These are phyloP conservation scores for Okapia johnstoni DNA, from an alignment of 2,113 vertebrate species.

Conservation along the genomic window DNA sequence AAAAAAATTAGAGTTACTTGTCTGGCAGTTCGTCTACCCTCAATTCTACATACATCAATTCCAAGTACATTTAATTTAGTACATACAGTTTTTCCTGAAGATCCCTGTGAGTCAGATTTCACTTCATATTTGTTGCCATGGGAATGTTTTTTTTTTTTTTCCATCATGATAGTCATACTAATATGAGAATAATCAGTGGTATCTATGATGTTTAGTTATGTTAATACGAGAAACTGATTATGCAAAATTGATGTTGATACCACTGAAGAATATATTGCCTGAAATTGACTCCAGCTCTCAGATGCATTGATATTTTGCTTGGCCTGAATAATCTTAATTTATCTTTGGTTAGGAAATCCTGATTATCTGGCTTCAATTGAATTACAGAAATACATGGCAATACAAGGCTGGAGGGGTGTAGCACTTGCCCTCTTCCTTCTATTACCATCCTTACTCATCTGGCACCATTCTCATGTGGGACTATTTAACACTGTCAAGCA, in stretches of 20 bases:
- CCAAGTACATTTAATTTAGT: neutral
- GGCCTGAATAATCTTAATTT: neutral
- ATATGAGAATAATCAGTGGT: neutral
- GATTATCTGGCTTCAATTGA: neutral
- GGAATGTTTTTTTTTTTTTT: neutral
- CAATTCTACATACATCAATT: neutral
- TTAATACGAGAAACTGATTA: neutral
- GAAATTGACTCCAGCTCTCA: neutral
- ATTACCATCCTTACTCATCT: neutral
- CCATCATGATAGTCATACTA: neutral
- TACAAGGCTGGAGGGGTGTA: neutral
- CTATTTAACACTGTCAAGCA: neutral
- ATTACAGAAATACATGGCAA: neutral
- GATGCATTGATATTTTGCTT: neutral
- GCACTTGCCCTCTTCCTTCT: rapidly evolving
- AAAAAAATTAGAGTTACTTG: neutral
- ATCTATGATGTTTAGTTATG: neutral
- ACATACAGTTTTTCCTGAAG: neutral
- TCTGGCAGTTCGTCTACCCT: neutral
- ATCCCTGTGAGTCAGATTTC: neutral
- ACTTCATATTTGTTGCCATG: neutral
- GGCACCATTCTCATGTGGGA: rapidly evolving
- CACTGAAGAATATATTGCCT: neutral
- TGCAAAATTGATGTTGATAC: neutral
- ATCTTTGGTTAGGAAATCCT: neutral